A percentile compares a stretch with the other conserved stretches of the same genome.
Conservation (phyloP, 2,113 vertebrate species). For the Rattus norvegicus region GRCr8 NC_086027.1:107852501-107853000, state of each 20-base stretch:
- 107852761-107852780: neutral
- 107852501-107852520: neutral
- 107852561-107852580: neutral
- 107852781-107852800: neutral
- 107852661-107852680: neutral
- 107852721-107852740: neutral
- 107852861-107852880: neutral
- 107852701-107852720: neutral
- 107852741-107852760: neutral
- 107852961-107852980: neutral
- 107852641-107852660: neutral
- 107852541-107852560: neutral
- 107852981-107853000: neutral
- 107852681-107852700: neutral
- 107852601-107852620: neutral
- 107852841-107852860: fast-evolving
- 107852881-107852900: neutral
- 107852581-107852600: neutral
- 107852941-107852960: neutral
- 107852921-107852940: neutral
- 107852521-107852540: neutral
- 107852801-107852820: neutral
- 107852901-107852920: neutral
- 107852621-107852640: neutral
- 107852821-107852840: neutral